Evolutionary conservation across 2,888 invertebrate genomes (phyloP), one percentile per base, ranked within the genome.

Genomic region (Melanostoma mellinum): DNA sequence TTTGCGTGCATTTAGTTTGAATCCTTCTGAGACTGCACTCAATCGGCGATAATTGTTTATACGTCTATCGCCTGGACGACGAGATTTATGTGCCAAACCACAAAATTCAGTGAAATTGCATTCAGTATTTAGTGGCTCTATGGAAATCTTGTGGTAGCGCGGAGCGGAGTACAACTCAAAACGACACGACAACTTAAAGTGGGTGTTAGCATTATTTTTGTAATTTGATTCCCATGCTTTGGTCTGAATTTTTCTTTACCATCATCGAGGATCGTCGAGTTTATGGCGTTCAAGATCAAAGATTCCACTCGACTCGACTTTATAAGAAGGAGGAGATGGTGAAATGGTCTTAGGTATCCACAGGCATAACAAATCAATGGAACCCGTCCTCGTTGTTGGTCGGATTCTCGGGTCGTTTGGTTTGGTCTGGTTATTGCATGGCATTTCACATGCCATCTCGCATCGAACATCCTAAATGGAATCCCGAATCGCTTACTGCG

Each of bases 141-240:
- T 42, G 10, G 20, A 3, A n/a, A 46, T 48, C 9, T 50, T 48
- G 35, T 71, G 60, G 78, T 69, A 78, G 78, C 63, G 6, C 56
- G 9, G n/a, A n/a, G n/a, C 10, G 46, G 33, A 73, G 20, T 20
- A 63, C 67, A 72, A 56, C 61, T 71, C 46, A 68, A 68, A 68
- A 63, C 63, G 32, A 50, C 63, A 63, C 82, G 82, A 82, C 73
- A 82, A 58, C 82, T 55, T 48, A 67, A 82, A 82, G 82, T 82
- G 78, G 82, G 82, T 82, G 82, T 82, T 69, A 42, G 78, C 82
- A 58, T 74, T 82, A 65, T 82, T 82, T 20, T 78, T 69, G 82
- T 82, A 82, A 82, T 78, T 82, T 53, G 82, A 82, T 82, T 82
- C 82, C 78, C 82, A 82, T 63, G 82, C 69, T 65, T 63, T 78